phyloP scores from a whole-genome alignment of 1,140 invertebrate species.

The Drosophila nikananu region DNA sequence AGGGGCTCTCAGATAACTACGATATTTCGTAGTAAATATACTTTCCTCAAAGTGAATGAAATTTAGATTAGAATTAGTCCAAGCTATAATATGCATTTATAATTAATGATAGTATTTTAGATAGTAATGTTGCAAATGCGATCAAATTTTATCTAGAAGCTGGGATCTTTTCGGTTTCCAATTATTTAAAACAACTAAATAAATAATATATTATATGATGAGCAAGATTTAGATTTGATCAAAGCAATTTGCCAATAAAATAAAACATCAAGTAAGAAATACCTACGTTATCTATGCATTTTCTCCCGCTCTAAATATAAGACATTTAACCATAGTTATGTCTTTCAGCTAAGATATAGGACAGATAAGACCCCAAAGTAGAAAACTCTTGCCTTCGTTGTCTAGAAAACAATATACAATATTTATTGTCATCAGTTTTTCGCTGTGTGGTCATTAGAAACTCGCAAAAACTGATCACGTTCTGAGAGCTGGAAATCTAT shows the following conservation, averaged over 20 bases:
- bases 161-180: not conserved
- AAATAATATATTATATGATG: not conserved
- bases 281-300: not conserved
- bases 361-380: not conserved
- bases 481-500: slow-evolving; percentile 28
- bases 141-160: not conserved
- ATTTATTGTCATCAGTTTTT: not conserved
- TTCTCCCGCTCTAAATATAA: not conserved
- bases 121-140: not conserved
- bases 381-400: not conserved
- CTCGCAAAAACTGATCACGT: slow-evolving; percentile 42
- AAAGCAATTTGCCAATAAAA: not conserved
- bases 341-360: not conserved
- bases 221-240: not conserved
- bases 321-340: not conserved
- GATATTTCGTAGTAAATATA: not conserved
- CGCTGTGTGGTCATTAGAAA: slow-evolving; percentile 46
- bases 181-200: not conserved
- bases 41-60: not conserved
- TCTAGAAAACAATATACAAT: not conserved
- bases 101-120: not conserved
- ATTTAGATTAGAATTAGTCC: not conserved
- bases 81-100: not conserved
- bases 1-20: not conserved
- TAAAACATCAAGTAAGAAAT: too few relatives aligned